Percentiles rank a stretch among this genome's conserved stretches.
Evolutionary conservation across 2,113 vertebrate genomes (phyloP).

Genomic region (Tachycineta bicolor): DNA sequence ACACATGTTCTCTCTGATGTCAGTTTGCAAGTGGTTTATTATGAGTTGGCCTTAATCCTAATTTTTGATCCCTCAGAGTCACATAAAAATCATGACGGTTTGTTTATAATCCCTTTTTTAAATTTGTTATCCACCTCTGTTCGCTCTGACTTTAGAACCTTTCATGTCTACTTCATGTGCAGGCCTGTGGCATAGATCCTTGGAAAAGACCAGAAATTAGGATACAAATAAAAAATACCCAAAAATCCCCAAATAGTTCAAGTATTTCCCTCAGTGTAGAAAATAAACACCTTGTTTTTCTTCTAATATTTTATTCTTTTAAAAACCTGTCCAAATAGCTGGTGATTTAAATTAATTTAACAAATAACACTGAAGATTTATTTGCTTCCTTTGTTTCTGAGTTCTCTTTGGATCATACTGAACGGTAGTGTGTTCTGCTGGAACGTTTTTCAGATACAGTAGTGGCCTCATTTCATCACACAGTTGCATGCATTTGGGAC

Average conservation of each 20-base stretch:
- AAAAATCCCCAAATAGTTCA: not conserved
- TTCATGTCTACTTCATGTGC: not conserved
- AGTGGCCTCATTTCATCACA: not conserved
- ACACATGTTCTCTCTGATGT: not conserved
- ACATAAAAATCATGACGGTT: not conserved
- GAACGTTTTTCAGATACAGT: not conserved
- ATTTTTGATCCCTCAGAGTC: not conserved
- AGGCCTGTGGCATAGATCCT: not conserved
- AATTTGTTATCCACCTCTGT: not conserved
- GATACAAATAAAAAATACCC: not conserved
- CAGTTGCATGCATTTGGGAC: not conserved
- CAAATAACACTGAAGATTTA: not conserved
- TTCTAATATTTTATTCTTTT: not conserved
- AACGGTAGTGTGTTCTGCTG: not conserved
- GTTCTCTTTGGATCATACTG: not conserved
- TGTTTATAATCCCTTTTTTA: not conserved
- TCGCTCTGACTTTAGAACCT: not conserved
- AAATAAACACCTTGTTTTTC: not conserved
- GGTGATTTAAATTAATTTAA: not conserved
- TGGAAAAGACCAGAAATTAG: not conserved
- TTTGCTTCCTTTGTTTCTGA: not conserved
- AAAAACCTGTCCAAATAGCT: not conserved
- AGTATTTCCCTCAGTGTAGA: not conserved
- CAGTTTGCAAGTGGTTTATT: not conserved
- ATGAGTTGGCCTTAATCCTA: not conserved